These are phyloP conservation scores for Pogona vitticeps DNA, from an alignment of 2,113 vertebrate species.

Conservation along the genomic window DNA sequence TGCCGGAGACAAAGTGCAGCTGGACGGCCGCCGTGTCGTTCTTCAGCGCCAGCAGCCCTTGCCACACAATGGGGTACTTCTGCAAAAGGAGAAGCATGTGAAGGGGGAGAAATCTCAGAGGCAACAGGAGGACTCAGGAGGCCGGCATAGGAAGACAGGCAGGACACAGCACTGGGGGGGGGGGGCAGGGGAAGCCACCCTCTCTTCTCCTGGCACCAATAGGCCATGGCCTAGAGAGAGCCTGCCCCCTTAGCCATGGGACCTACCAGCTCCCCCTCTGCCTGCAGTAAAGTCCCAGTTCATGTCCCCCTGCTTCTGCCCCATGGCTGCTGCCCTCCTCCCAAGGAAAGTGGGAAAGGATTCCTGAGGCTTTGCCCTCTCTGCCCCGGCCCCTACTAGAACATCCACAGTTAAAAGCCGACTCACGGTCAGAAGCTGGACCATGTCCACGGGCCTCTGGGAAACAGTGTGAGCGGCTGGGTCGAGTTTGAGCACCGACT, in stretches of 20 bases:
- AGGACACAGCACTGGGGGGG: background rate
- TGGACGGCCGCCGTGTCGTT: slow-evolving; percentile 97
- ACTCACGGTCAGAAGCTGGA: slow-evolving; percentile 92
- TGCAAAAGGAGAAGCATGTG: slow-evolving; percentile 60
- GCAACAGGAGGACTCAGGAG: no score
- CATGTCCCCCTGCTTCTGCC: no score
- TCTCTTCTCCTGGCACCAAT: background rate
- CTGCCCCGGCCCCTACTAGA: background rate
- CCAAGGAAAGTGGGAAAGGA: background rate
- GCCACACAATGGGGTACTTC: slow-evolving; percentile 99
- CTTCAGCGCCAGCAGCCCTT: slow-evolving; percentile 94
- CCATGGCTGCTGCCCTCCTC: rapidly evolving
- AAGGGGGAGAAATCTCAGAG: no score
- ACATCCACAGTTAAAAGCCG: no score
- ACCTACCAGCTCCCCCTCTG: no score
- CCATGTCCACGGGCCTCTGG: slow-evolving; percentile 91
- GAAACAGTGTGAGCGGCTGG: slow-evolving; percentile 71
- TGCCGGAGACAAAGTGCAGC: slow-evolving; percentile 96
- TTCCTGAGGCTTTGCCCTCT: no score
- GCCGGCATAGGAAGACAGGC: no score
- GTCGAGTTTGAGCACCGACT: slow-evolving; percentile 80
- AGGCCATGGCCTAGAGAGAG: background rate
- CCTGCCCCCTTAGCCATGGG: no score
- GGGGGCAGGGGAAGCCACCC: background rate
- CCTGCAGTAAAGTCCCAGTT: no score